A percentile compares a stretch with the other conserved stretches of the same genome.
Evolutionary conservation across 1,140 invertebrate genomes (phyloP).

Genomic region (Trigoniulus corallinus): DNA sequence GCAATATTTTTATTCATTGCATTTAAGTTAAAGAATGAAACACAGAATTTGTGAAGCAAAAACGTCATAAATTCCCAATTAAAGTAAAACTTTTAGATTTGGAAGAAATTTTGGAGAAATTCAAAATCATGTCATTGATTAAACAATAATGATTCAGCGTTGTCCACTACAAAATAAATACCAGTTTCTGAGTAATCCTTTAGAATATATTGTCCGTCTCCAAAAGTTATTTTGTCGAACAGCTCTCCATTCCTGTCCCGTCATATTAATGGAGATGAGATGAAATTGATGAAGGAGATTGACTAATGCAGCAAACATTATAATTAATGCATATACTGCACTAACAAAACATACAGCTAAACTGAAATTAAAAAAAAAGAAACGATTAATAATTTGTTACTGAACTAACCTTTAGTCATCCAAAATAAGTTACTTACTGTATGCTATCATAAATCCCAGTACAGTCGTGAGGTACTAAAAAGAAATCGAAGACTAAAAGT

Average conservation of each 20-base stretch:
- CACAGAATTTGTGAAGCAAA: no score
- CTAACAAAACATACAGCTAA: neutral
- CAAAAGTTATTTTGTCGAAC: neutral
- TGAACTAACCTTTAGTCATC: neutral
- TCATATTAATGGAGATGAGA: neutral
- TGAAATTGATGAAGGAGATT: neutral
- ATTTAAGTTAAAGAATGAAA: no score
- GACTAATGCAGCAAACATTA: neutral
- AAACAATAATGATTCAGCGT: neutral
- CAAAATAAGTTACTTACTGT: neutral
- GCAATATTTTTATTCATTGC: no score
- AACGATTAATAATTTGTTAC: neutral
- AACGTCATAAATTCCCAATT: no score
- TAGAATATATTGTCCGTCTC: neutral
- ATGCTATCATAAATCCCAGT: neutral
- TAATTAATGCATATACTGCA: neutral
- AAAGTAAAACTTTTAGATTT: no score
- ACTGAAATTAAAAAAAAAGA: neutral
- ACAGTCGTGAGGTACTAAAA: neutral
- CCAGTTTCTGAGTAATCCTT: neutral
- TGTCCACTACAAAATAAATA: neutral
- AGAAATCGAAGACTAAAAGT: neutral
- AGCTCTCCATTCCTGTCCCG: neutral
- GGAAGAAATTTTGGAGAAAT: no score
- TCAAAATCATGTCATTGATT: no score